Evolutionary conservation across 1,140 invertebrate species (phyloP), one percentile per base, ranked within the genome.

Genomic region (Neuroterus valhalla): DNA sequence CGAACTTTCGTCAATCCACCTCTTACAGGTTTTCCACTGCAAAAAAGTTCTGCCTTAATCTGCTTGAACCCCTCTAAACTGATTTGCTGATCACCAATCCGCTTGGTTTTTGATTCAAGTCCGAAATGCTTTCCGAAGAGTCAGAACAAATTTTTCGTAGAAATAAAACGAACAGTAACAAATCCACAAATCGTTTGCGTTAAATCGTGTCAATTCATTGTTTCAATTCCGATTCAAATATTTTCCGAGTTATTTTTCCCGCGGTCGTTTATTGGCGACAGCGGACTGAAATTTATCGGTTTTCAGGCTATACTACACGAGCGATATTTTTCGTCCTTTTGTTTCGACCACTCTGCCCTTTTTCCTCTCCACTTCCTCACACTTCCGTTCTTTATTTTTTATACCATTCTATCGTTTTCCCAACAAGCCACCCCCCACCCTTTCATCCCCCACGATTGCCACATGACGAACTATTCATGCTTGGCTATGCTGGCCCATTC

Each of bases 151-250:
- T 48, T 62, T 62, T 62, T 62, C 55, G 31, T 26, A 1, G 6
- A 5, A 62, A 31, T 62, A 62, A 62, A 14, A 15, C 23, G 15
- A 14, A 62, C 31, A 62, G 26, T 62, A 26, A 62, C 55, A 62
- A 62, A 62, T 31, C 23, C 55, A 26, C 14, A 62, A 23, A 55
- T 4, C 17, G 46, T 31, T 31, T 14, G 14, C 31, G 55, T 62
- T 62, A 62, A 62, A 62, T 62, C 55, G 55, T 23, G 12, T n/a
- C 55, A n/a, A 26, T 11, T 12, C 55, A 62, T 62, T 62, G 55
- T 62, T 62, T 62, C 31, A 62, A 62, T 62, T 62, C 31, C 55
- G 15, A 62, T 62, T 62, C 26, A 62, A 62, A 62, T 62, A 62
- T 62, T 62, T 62, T 62, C 31, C 55, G n/a, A 62, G 55, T 38